Evolutionary conservation across 2,797 vertebrate species (phyloP).

Genomic region (Girardinus metallicus): DNA sequence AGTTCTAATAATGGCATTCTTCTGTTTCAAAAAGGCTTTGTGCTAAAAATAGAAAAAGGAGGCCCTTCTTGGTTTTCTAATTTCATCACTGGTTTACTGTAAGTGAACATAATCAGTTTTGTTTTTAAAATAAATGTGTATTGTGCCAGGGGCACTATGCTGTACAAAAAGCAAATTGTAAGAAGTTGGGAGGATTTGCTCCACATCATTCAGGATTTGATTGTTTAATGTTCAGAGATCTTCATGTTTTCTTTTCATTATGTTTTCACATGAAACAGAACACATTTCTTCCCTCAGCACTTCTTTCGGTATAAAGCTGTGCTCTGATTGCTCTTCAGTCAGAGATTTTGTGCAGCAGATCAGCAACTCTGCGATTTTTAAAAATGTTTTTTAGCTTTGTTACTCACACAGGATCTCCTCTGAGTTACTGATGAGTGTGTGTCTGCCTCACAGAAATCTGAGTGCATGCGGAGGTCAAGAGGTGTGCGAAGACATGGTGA

Average conservation of each 20-base stretch:
- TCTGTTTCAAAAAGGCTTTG: background rate
- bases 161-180: background rate
- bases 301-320: background rate
- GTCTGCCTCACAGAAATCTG: conserved; percentile 86
- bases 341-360: background rate
- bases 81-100: background rate
- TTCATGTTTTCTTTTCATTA: background rate
- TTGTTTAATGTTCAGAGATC: background rate
- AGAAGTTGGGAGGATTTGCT: background rate
- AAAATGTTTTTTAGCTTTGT: background rate
- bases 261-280: background rate
- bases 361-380: background rate
- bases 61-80: background rate
- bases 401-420: conserved; percentile 5
- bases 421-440: conserved; percentile 24
- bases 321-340: background rate
- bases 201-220: background rate
- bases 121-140: background rate
- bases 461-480: conserved; percentile 95
- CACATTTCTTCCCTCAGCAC: background rate
- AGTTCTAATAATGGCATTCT: background rate
- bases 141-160: conserved; percentile 39
- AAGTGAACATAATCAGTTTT: background rate
- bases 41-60: background rate
- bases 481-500: conserved; percentile 98